Conservation (phyloP, 2,888 invertebrate genomes). For the Caenorhabditis sp. region DNA sequence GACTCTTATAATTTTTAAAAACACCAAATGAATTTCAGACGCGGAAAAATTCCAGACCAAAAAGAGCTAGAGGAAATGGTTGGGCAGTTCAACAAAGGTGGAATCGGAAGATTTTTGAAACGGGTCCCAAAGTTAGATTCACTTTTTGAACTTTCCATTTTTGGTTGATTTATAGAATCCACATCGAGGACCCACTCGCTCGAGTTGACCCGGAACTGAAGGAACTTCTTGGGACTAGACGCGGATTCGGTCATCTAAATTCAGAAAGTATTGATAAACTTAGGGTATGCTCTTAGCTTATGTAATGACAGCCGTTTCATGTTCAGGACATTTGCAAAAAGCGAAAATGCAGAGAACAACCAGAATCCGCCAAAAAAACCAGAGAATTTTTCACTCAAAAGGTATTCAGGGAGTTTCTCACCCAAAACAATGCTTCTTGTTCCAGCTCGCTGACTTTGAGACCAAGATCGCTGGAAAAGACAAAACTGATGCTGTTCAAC, state of each 20-base stretch:
- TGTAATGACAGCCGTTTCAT: not conserved
- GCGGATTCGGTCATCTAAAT: conserved; percentile 61
- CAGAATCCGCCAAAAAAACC: conserved; percentile 57
- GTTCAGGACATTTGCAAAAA: conserved; percentile 59
- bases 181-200: conserved; percentile 67
- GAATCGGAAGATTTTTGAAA: conserved; percentile 66
- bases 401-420: not conserved
- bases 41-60: conserved; percentile 61
- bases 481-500: conserved; percentile 72
- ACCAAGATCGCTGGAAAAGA: conserved; percentile 58
- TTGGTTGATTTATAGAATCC: conserved; percentile 49
- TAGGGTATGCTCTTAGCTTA: conserved; percentile 8
- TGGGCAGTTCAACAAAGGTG: conserved; percentile 42
- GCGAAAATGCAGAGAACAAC: conserved; percentile 66
- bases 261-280: conserved; percentile 40
- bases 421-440: not conserved
- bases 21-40: too few relatives aligned
- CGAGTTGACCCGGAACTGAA: conserved; percentile 54
- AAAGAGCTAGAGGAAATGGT: conserved; percentile 67
- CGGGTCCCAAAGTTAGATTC: conserved; percentile 60
- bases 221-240: conserved; percentile 20
- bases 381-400: conserved; percentile 65
- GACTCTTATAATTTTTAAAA: too few relatives aligned
- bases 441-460: conserved; percentile 61
- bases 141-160: not conserved